Evolutionary conservation across 2,888 invertebrate genomes (phyloP).

Genomic region (Cataglyphis albicans): DNA sequence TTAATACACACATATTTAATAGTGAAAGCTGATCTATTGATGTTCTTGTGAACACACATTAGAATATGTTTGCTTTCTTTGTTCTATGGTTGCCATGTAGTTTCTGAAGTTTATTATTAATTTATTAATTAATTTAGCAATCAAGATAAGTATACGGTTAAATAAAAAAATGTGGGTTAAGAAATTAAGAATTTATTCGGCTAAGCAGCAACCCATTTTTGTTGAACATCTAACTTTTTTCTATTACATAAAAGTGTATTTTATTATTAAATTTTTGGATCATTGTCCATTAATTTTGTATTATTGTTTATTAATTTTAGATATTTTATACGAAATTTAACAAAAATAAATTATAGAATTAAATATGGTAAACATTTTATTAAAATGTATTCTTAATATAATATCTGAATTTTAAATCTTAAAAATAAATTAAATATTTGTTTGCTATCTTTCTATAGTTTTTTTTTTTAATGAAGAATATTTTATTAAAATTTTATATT

Average conservation of each 20-base stretch:
- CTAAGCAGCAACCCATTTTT: no score
- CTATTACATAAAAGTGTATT: not conserved
- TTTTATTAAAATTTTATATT: not conserved
- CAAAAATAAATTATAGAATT: not conserved
- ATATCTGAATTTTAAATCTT: not conserved
- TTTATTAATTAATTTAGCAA: constrained; percentile 40
- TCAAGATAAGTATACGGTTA: not conserved
- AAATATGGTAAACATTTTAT: not conserved
- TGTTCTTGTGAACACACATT: not conserved
- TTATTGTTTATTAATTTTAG: not conserved
- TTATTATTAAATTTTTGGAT: not conserved
- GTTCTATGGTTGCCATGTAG: not conserved
- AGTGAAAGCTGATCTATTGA: not conserved
- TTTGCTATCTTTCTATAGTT: not conserved
- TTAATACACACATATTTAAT: not conserved
- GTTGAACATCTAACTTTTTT: no score
- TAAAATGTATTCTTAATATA: not conserved
- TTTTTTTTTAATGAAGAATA: not conserved
- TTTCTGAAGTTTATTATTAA: constrained; percentile 21
- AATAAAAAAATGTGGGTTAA: constrained; percentile 1
- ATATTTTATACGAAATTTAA: not conserved
- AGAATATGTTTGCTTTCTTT: not conserved
- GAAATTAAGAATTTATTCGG: constrained; percentile 47
- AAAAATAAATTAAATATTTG: not conserved
- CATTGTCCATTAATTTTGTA: not conserved